Percentiles rank a stretch among this genome's conserved stretches.
These are phyloP conservation scores for Hymenopus coronatus DNA, from an alignment of 2,888 invertebrate species.

Conservation along the genomic window DNA sequence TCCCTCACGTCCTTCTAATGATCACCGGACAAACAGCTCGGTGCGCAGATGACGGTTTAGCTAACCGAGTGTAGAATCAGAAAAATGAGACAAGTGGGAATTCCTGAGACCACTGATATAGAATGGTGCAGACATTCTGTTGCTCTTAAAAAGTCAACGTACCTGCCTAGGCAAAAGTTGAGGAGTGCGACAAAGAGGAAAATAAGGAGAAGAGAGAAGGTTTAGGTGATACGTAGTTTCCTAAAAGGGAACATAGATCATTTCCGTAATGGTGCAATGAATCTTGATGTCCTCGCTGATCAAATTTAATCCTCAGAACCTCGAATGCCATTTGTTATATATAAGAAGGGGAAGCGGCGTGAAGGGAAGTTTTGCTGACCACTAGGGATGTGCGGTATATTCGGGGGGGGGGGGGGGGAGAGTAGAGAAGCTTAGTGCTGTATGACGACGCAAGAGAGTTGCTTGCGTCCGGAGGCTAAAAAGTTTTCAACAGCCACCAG, in stretches of 20 bases:
- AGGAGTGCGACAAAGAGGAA: background rate
- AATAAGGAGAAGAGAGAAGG: constrained; percentile 13
- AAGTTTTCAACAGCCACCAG: constrained; percentile 3
- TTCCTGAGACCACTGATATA: too few relatives aligned
- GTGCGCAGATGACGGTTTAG: too few relatives aligned
- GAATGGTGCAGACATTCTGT: too few relatives aligned
- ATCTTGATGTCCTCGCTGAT: constrained; percentile 53
- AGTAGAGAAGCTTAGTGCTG: background rate
- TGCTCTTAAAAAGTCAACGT: background rate
- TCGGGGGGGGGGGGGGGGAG: background rate
- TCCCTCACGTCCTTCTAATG: too few relatives aligned
- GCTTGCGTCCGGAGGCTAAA: constrained; percentile 3
- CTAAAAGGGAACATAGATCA: constrained; percentile 44
- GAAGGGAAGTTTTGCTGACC: background rate
- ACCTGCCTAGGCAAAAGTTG: background rate
- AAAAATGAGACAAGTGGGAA: too few relatives aligned
- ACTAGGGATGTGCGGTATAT: constrained; percentile 4
- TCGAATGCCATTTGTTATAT: constrained; percentile 39
- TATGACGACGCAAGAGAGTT: background rate
- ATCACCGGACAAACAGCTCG: too few relatives aligned
- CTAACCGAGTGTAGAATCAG: too few relatives aligned
- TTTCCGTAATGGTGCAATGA: constrained; percentile 52
- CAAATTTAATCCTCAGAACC: constrained; percentile 51
- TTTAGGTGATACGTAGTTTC: constrained; percentile 27
- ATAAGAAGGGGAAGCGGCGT: background rate